Evolutionary conservation across 2,888 invertebrate genomes (phyloP).

Genomic region (Zonitis immaculata): DNA sequence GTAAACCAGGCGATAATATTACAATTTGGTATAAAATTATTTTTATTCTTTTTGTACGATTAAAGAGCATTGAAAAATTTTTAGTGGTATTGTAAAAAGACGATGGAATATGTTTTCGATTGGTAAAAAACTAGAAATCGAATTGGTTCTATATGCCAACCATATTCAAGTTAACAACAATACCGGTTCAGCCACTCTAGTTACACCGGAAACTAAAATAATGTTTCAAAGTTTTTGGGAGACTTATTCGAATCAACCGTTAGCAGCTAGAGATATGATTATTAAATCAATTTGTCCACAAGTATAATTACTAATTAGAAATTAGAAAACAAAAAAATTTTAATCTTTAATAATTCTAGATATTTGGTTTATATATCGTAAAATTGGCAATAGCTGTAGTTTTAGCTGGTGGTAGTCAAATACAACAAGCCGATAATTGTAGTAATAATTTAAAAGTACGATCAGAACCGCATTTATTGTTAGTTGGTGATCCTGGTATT

Average conservation of each 20-base stretch:
- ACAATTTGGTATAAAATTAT: constrained; percentile 71
- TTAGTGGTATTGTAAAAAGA: constrained; percentile 70
- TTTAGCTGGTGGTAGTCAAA: constrained; percentile 55
- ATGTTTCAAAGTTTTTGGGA: constrained; percentile 72
- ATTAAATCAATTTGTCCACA: constrained; percentile 79
- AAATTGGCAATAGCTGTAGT: constrained; percentile 78
- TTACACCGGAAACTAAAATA: constrained; percentile 62
- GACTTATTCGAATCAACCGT: constrained; percentile 56
- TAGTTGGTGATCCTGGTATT: constrained; percentile 87
- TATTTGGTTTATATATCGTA: constrained; percentile 82
- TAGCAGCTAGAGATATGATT: constrained; percentile 73
- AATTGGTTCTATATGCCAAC: constrained; percentile 67
- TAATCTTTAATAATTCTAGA: constrained; percentile 46
- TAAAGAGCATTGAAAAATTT: constrained; percentile 10
- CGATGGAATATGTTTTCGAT: constrained; percentile 63
- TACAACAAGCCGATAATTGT: constrained; percentile 42
- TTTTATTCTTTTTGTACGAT: background rate
- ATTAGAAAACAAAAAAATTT: too few relatives aligned
- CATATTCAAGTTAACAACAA: constrained; percentile 62
- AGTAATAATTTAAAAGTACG: constrained; percentile 48
- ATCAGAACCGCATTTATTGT: constrained; percentile 78
- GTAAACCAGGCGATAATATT: constrained; percentile 87
- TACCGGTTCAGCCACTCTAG: constrained; percentile 47
- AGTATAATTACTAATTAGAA: constrained; percentile 54
- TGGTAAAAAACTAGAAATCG: constrained; percentile 65